Evolutionary conservation across 2,797 vertebrate genomes (phyloP).

Genomic region (Acrocephalus scirpaceus): DNA sequence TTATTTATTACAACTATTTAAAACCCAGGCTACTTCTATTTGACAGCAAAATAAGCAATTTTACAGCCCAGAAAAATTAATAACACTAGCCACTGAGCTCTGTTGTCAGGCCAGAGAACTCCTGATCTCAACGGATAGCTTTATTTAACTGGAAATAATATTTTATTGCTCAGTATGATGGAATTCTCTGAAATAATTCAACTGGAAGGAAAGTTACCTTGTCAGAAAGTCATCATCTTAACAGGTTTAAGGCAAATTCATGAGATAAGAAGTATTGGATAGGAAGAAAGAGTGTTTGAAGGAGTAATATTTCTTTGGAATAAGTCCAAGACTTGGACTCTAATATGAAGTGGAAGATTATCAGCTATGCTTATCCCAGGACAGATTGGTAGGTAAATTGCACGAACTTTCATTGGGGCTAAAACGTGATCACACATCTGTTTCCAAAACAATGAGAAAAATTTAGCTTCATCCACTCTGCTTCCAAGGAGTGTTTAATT

Average conservation of each 20-base stretch:
- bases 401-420: neutral
- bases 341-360: neutral
- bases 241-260: neutral
- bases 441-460: neutral
- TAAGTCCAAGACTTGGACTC: neutral
- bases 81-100: neutral
- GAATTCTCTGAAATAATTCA: conserved; percentile 44
- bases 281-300: neutral
- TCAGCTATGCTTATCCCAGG: neutral
- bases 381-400: neutral
- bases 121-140: neutral
- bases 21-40: neutral
- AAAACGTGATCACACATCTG: neutral
- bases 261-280: neutral
- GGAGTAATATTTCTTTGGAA: neutral
- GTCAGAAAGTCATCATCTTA: conserved; percentile 16
- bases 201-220: conserved; percentile 8
- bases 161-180: neutral
- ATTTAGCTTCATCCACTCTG: neutral
- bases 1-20: conserved; percentile 27
- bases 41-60: conserved; percentile 12
- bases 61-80: conserved; percentile 19
- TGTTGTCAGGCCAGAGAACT: neutral
- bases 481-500: neutral
- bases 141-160: conserved; percentile 25